A percentile compares a stretch with the other conserved stretches of the same genome.
Evolutionary conservation across 2,797 vertebrate species (phyloP).

Genomic region (Phrynocephalus vlangalii): DNA sequence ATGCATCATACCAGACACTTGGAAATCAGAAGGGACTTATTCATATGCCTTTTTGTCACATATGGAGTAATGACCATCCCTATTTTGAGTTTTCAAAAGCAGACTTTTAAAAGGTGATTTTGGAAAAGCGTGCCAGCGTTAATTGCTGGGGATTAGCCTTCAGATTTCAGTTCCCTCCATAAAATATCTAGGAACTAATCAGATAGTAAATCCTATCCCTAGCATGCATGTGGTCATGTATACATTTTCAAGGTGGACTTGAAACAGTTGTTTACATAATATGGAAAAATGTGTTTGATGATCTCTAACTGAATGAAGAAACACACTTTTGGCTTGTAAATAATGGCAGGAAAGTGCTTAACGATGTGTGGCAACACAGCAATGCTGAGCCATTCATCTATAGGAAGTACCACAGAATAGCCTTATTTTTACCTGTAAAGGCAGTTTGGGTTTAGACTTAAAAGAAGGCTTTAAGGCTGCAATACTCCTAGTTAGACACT

Average conservation of each 20-base stretch:
- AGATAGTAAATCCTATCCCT: not conserved
- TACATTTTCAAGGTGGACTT: not conserved
- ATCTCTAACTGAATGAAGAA: not conserved
- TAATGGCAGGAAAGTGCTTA: not conserved
- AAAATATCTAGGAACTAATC: not conserved
- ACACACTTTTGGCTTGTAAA: not conserved
- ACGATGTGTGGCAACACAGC: not conserved
- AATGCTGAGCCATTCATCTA: not conserved
- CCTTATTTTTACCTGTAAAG: not conserved
- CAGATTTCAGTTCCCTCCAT: not conserved
- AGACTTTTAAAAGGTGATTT: not conserved
- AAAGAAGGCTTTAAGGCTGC: not conserved
- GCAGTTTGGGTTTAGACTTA: not conserved
- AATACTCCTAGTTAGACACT: not conserved
- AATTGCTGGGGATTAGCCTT: not conserved
- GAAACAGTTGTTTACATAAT: not conserved
- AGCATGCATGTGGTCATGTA: not conserved
- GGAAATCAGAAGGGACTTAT: not conserved
- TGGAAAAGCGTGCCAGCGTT: not conserved
- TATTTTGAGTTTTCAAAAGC: not conserved
- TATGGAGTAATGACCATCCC: not conserved
- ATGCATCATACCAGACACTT: too few relatives aligned
- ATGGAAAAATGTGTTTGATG: not conserved
- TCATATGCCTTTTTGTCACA: not conserved
- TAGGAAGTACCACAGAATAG: not conserved